phyloP scores from a whole-genome alignment of 2,113 vertebrate genomes.

The Amphilophus citrinellus region DNA sequence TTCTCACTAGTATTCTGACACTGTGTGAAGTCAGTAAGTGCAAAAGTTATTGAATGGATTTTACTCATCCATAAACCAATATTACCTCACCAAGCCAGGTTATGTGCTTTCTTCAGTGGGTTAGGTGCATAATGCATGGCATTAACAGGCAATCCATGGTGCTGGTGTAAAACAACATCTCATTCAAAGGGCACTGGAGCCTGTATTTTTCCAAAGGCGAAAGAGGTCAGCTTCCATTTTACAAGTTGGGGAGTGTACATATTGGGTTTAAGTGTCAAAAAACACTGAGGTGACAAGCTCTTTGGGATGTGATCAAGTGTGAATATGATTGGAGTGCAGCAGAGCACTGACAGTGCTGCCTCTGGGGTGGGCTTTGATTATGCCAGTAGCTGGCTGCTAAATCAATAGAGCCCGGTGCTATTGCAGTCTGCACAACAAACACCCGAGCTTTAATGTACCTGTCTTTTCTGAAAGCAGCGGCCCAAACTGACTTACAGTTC shows the following conservation, averaged over 20 bases:
- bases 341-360: constrained; percentile 62
- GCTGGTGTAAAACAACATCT: constrained; percentile 16
- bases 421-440: constrained; percentile 60
- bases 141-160: constrained; percentile 22
- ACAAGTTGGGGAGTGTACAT: constrained; percentile 56
- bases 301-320: constrained; percentile 74
- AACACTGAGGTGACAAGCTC: constrained; percentile 73
- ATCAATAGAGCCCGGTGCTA: constrained; percentile 73
- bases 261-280: constrained; percentile 73
- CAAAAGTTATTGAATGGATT: not conserved
- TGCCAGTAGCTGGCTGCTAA: constrained; percentile 67
- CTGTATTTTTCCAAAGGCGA: constrained; percentile 56
- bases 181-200: constrained; percentile 42
- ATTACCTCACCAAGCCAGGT: not conserved
- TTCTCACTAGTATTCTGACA: not conserved
- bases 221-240: constrained; percentile 72
- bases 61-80: not conserved
- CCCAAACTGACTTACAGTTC: constrained; percentile 12
- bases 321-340: constrained; percentile 76
- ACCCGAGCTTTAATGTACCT: constrained; percentile 40
- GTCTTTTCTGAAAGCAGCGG: constrained; percentile 41
- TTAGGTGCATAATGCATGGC: constrained; percentile 16
- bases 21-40: not conserved
- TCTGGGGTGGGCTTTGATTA: constrained; percentile 75
- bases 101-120: not conserved